phyloP scores from a whole-genome alignment of 2,797 vertebrate species.

The Gorsachius magnificus region DNA sequence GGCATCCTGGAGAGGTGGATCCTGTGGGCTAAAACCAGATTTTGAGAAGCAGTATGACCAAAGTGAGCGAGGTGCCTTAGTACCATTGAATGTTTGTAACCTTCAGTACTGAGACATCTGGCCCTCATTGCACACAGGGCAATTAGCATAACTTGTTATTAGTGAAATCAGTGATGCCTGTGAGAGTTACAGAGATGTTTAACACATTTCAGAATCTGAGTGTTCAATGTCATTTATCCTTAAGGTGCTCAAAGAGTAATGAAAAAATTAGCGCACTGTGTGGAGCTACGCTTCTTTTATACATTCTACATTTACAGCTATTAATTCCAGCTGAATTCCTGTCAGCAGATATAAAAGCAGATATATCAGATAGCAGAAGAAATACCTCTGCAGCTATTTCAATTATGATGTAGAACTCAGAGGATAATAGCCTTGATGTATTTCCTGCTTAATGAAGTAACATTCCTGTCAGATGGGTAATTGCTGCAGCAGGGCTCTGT shows the following conservation, averaged over 20 bases:
- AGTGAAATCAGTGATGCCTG: neutral
- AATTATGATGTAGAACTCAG: conserved; percentile 26
- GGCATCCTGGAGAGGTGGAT: neutral
- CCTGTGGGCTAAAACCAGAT: neutral
- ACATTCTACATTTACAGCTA: conserved; percentile 6
- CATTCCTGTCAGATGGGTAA: conserved; percentile 6
- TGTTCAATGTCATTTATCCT: conserved; percentile 12
- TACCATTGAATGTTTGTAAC: neutral
- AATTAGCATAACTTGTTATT: conserved; percentile 31
- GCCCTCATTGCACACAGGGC: neutral
- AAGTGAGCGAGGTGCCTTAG: neutral
- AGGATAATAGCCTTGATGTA: conserved; percentile 48
- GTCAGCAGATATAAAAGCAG: conserved; percentile 42
- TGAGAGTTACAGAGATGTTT: neutral
- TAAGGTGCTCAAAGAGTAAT: conserved; percentile 24
- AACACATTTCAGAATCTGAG: conserved; percentile 22
- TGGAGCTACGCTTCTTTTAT: conserved; percentile 22
- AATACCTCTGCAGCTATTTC: conserved; percentile 31
- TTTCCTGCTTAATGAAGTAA: conserved; percentile 52
- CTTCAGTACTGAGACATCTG: neutral
- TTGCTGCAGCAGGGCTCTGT: conserved; percentile 9
- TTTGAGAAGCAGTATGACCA: neutral
- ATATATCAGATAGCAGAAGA: conserved; percentile 31
- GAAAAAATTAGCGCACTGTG: neutral
- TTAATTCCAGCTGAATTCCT: conserved; percentile 53